Evolutionary conservation across 2,113 vertebrate species (phyloP).

Genomic region (Otocyon megalotis): DNA sequence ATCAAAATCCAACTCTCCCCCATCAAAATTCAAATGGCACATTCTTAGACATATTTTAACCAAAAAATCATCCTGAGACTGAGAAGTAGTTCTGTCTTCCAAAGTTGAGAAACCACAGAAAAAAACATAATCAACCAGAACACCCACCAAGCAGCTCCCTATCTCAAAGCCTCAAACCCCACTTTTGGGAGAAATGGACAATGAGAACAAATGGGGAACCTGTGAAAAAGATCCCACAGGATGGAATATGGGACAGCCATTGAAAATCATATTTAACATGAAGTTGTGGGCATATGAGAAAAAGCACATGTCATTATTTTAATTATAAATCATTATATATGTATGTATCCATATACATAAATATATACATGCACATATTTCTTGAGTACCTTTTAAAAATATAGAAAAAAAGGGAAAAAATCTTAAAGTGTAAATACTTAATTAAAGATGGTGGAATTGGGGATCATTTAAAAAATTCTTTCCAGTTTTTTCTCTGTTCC

Average conservation of each 20-base stretch:
- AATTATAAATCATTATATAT: not conserved
- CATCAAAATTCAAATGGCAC: constrained; percentile 31
- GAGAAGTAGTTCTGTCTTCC: not conserved
- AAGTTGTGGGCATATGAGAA: not conserved
- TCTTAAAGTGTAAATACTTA: not conserved
- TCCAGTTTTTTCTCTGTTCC: not conserved
- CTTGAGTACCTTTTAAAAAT: constrained; percentile 4
- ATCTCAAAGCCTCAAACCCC: not conserved
- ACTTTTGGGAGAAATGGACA: not conserved
- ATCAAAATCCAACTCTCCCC: not conserved
- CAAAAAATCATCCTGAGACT: not conserved
- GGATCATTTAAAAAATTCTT: not conserved
- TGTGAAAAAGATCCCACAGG: not conserved
- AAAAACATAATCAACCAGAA: not conserved
- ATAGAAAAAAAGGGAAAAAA: constrained; percentile 6
- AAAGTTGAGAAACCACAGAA: not conserved
- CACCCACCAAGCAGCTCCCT: not conserved
- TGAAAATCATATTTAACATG: not conserved
- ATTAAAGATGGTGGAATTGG: not conserved
- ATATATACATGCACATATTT: not conserved
- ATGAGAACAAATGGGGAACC: not conserved
- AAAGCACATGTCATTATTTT: constrained; percentile 23
- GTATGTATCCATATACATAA: not conserved
- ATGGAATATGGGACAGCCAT: not conserved
- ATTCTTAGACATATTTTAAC: not conserved